Evolutionary conservation across 2,888 invertebrate genomes (phyloP), one percentile per base, ranked within the genome.

Genomic region (Plebejus anna): DNA sequence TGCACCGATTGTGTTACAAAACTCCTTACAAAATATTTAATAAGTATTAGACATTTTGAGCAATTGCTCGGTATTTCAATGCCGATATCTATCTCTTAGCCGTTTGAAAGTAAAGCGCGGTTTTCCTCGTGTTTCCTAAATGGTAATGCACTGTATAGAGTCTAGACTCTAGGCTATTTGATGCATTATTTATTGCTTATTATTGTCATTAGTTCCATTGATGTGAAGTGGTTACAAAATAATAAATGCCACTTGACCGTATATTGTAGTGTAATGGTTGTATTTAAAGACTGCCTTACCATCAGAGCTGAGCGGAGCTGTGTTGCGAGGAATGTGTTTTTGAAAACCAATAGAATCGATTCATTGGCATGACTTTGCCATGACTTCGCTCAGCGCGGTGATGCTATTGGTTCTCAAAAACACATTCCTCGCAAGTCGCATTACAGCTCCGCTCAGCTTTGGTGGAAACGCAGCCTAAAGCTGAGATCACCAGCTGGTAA

Each of bases 1-100:
- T 51, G 73, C 22, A 32, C 28, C 28, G 72, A 71, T 22, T 28
- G 73, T 51, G 73, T 73, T 73, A 32, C 73, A 13, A 55, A 73
- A 73, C 32, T 51, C 28, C 55, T 73, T 73, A 73, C 73, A 73
- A 73, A 73, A 73, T 73, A 73, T 73, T 28, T 73, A 73, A 73
- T 73, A 73, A 73, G 51, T 73, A 73, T 36, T 73, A 51, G 28
- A 73, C 73, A 73, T 73, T 73, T 73, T 73, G 73, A 73, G 55
- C 51, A 51, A 55, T 51, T 22, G 72, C 2, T 5, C 4, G 66
- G 66, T 51, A 55, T 73, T 73, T 32, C 73, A 73, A 73, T 73
- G 55, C 42, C 51, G 73, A 73, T 73, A 55, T 4, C 32, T 73
- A 73, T 73, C 73, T 55, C 32, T 13, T 72, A 32, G 32, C 11